Conservation (phyloP, 2,797 vertebrate genomes). For the Mormyrops boulengeri region DNA sequence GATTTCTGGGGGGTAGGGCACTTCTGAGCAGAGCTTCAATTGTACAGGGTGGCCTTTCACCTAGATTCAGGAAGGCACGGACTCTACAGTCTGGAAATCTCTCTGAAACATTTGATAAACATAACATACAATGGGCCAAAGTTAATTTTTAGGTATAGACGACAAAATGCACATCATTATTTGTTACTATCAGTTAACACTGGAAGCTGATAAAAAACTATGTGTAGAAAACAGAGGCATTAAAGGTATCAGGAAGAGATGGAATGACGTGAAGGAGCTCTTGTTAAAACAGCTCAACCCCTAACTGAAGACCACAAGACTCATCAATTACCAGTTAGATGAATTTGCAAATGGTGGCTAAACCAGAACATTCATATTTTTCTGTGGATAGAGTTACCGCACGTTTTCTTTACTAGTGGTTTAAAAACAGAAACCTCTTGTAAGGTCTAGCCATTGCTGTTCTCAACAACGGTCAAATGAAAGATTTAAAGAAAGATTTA, state of each 20-base stretch:
- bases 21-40: neutral
- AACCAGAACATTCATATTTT: neutral
- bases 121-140: neutral
- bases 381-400: neutral
- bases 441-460: neutral
- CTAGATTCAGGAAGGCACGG: neutral
- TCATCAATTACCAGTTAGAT: neutral
- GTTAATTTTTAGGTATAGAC: neutral
- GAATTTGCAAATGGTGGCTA: neutral
- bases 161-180: neutral
- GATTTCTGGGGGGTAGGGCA: neutral
- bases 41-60: neutral
- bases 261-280: neutral
- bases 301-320: neutral
- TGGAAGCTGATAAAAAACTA: neutral
- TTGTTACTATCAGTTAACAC: neutral
- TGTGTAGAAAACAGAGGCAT: neutral
- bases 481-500: neutral
- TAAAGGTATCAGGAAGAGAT: neutral
- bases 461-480: neutral
- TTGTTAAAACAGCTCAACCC: neutral
- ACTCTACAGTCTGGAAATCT: neutral
- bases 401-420: neutral
- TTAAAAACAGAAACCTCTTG: neutral
- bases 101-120: neutral